Conservation (phyloP, 2,888 invertebrate genomes). For the Luffia ferchaultella region DNA sequence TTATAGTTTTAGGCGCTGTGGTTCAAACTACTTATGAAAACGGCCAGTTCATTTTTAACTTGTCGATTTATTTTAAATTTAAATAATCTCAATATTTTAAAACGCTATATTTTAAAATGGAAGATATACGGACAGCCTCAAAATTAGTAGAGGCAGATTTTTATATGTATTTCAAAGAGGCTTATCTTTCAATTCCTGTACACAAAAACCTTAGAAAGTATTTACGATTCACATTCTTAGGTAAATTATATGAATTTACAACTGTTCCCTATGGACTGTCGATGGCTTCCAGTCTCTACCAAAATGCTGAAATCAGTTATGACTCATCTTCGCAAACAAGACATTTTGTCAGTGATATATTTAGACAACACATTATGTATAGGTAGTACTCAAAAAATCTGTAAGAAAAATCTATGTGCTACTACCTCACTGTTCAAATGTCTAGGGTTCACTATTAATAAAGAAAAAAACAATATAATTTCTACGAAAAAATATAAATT, state of each 20-base stretch:
- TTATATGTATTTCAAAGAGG: not conserved
- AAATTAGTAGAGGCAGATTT: not conserved
- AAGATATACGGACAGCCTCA: not conserved
- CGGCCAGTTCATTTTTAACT: not conserved
- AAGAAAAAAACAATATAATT: not conserved
- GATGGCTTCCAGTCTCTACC: not conserved
- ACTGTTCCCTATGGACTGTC: constrained; percentile 1
- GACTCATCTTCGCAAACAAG: not conserved
- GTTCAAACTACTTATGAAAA: too few relatives aligned
- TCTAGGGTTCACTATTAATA: not conserved
- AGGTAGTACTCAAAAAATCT: not conserved
- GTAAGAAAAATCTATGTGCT: not conserved
- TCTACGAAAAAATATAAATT: not conserved
- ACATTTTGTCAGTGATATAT: not conserved
- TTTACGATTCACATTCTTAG: not conserved
- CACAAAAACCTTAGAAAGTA: not conserved
- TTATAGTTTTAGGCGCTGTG: not conserved
- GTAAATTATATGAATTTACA: not conserved
- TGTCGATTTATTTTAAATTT: not conserved
- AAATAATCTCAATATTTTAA: too few relatives aligned
- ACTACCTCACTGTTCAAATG: not conserved
- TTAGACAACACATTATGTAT: not conserved
- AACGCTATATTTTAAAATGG: not conserved
- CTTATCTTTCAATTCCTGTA: not conserved
- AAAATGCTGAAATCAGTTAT: constrained; percentile 3